Base-by-base conservation (phyloP, 2,888 invertebrate species). In the Torymus texanus region DNA sequence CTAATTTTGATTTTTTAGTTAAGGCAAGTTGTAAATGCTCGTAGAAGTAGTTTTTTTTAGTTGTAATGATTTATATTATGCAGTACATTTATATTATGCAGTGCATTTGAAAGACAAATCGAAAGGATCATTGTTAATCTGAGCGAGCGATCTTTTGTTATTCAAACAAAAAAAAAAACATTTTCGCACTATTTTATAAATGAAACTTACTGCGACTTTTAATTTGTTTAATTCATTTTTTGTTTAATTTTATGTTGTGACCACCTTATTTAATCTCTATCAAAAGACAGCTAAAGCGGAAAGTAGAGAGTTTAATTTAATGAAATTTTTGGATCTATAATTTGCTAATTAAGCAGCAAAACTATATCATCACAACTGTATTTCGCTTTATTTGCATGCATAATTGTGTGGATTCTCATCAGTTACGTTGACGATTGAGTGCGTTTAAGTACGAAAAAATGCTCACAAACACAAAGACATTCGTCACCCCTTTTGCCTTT, bases 401-500 rank as follows among this genome's bases (percentile, higher is more conserved):
- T 41, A 41, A 41, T 41, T 3, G 50, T 51, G n/a, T 58, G n/a
- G 29, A 21, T 72, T 61, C 14, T n/a, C 8, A 24, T 55, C n/a
- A 61, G 13, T 62, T 72, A 8, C 10, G 61, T 51, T 41, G 50
- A 71, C 13, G 71, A 61, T 63, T 73, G 29, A 29, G 55, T 73
- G 29, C 53, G 55, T 65, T 74, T 62, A 53, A 53, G 41, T 58
- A 68, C 56, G 55, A 63, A 10, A 61, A 16, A 50, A 55, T 14
- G 55, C 53, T 72, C 51, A 53, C 50, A 14, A 73, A 55, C 63
- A 24, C 24, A 16, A 77, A 53, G 18, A 78, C 63, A 80, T 76
- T 71, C 24, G 70, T 75, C 65, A 74, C n/a, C 62, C 41, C 66
- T 65, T 59, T 65, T 65, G 55, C 61, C 65, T 70, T 56, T 61